Percentiles rank a stretch among this genome's conserved stretches.
Evolutionary conservation across 2,888 invertebrate genomes (phyloP).

Genomic region (Onthophagus sagittarius): DNA sequence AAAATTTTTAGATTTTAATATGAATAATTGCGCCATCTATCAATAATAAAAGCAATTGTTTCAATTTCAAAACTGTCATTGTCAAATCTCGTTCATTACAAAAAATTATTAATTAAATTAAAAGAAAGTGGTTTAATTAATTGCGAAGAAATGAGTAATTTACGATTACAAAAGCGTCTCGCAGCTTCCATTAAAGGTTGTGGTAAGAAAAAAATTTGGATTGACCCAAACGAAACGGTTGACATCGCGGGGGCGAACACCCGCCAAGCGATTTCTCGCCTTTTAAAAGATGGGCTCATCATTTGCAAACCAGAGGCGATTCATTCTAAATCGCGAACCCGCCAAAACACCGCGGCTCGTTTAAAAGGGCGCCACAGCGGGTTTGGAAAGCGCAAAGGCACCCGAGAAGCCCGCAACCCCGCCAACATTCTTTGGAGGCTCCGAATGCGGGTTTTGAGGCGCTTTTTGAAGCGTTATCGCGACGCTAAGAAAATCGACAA

Average conservation of each 20-base stretch:
- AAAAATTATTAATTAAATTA: background rate
- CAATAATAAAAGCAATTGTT: too few relatives aligned
- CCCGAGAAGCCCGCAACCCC: conserved; percentile 84
- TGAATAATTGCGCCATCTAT: too few relatives aligned
- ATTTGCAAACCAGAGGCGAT: conserved; percentile 97
- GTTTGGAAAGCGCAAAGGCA: conserved; percentile 96
- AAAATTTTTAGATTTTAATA: too few relatives aligned
- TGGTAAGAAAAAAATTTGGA: conserved; percentile 97
- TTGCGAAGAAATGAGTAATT: conserved; percentile 31
- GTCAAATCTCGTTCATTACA: background rate
- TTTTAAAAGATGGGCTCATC: conserved; percentile 97
- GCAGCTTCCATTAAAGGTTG: conserved; percentile 96
- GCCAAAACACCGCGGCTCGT: conserved; percentile 91
- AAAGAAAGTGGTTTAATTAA: background rate
- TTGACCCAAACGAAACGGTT: conserved; percentile 98
- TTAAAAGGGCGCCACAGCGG: conserved; percentile 97
- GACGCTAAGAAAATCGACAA: conserved; percentile 96
- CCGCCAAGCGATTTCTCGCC: conserved; percentile 92
- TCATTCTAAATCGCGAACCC: conserved; percentile 91
- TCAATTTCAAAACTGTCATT: background rate
- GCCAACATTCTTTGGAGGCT: conserved; percentile 75
- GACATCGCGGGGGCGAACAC: conserved; percentile 98
- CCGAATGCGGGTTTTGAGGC: conserved; percentile 89
- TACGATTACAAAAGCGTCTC: conserved; percentile 87
- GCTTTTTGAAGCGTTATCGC: conserved; percentile 87